Evolutionary conservation across 2,113 vertebrate species (phyloP).

Genomic region (Circaetus gallicus): DNA sequence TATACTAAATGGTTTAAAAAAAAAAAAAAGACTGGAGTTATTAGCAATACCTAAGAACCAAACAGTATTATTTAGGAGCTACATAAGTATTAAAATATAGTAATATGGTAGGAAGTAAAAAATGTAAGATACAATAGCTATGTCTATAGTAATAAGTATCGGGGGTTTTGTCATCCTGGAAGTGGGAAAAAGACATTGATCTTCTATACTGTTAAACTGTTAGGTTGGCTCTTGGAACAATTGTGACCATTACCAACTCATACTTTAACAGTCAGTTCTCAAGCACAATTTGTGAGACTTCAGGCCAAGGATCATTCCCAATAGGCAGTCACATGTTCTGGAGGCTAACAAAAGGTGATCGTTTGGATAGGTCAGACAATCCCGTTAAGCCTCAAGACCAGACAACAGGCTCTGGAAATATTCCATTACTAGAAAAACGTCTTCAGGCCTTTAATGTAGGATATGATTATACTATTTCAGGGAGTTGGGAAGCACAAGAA

Average conservation of each 20-base stretch:
- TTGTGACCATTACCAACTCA: not conserved
- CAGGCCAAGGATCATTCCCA: not conserved
- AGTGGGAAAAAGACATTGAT: not conserved
- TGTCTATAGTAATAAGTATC: not conserved
- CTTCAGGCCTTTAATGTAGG: not conserved
- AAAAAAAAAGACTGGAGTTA: too few relatives aligned
- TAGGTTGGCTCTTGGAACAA: not conserved
- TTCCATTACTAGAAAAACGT: not conserved
- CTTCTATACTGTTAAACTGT: not conserved
- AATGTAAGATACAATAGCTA: not conserved
- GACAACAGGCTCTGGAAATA: not conserved
- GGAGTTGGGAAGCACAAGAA: not conserved
- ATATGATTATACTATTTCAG: not conserved
- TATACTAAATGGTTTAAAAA: not conserved
- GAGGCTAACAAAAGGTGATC: not conserved
- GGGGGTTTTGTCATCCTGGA: not conserved
- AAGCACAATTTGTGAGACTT: not conserved
- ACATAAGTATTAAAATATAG: not conserved
- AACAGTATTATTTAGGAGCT: not conserved
- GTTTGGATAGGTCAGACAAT: not conserved
- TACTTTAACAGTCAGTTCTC: not conserved
- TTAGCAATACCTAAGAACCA: not conserved
- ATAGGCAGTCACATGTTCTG: not conserved
- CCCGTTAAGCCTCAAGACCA: not conserved
- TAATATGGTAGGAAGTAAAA: not conserved